Evolutionary conservation across 2,797 vertebrate species (phyloP), one percentile per base, ranked within the genome.

Genomic region (Scleropages formosus): DNA sequence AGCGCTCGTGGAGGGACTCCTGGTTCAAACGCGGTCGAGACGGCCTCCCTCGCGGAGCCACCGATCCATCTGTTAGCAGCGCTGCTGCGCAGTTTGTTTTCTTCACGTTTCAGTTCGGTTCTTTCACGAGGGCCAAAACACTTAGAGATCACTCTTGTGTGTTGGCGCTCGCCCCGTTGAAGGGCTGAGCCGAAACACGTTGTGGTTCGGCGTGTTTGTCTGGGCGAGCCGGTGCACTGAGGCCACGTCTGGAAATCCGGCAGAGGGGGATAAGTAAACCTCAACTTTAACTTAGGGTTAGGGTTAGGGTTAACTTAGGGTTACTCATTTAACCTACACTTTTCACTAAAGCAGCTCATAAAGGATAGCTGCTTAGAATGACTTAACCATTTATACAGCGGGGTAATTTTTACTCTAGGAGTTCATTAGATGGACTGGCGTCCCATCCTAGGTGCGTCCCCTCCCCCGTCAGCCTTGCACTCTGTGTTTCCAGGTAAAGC

Each of bases 1-100:
- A 10, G 13, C 20, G 63, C 4, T 22, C 12, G 20, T 9, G 16
- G 51, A 44, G 12, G 7, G 27, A 44, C 44, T 24, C 27, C 53
- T 72, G 26, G 1, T 64, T 26, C 16, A n/a, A 46, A 27, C 18
- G 56, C 51, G 11, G 27, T 27, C 27, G 59, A 59, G 51, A 20
- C 0, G n/a, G 53, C 18, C n/a, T 56, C 56, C 16, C 44, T 11
- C 15, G 26, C 15, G 10, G 18, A 65, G 27, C 49, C 31, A 13
- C 49, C 58, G 18, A 59, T 60, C 31, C 68, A 24, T 61, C 75
- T 71, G 67, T 76, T 62, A 76, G 70, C 27, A 69, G 39, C 26
- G 68, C 46, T 49, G 47, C 47, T 26, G 47, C 59, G 49, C 65
- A 39, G 65, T 61, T 13, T 70, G 11, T 67, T 67, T 39, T 10